phyloP scores from a whole-genome alignment of 2,113 vertebrate genomes.

The Bucco capensis region DNA sequence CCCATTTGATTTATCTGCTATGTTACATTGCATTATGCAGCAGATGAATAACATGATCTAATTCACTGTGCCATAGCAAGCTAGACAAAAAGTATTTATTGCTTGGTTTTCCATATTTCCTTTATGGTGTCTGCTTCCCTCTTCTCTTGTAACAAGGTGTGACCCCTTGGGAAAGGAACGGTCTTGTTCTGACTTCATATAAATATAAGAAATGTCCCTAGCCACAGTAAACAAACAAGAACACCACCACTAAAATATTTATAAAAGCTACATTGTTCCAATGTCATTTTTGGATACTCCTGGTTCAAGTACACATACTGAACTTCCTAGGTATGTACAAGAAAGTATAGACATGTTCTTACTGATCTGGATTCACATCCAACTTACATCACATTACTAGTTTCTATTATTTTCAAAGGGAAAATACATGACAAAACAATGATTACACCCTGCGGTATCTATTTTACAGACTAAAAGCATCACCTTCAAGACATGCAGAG shows the following conservation, averaged over 20 bases:
- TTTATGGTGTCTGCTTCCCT: too few species aligned
- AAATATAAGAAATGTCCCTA: not conserved
- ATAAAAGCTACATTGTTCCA: not conserved
- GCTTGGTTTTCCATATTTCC: not conserved
- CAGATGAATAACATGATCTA: conserved; percentile 43
- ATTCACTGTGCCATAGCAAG: not conserved
- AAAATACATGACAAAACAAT: not conserved
- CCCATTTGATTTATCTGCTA: conserved; percentile 42
- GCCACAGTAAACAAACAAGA: not conserved
- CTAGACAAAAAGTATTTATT: conserved; percentile 22
- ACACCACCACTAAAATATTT: not conserved
- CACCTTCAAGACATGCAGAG: not conserved
- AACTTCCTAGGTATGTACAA: not conserved
- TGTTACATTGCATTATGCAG: conserved; percentile 60
- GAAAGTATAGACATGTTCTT: not conserved
- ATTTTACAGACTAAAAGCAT: not conserved
- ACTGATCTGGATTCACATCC: not conserved
- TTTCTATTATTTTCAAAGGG: not conserved
- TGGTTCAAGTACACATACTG: not conserved
- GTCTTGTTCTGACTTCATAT: not conserved
- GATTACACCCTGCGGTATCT: not conserved
- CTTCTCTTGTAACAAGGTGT: too few species aligned
- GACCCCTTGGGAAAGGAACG: not conserved
- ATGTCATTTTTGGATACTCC: not conserved
- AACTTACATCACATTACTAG: not conserved